phyloP scores from a whole-genome alignment of 2,797 vertebrate genomes.

The Enteromius treurensis region DNA sequence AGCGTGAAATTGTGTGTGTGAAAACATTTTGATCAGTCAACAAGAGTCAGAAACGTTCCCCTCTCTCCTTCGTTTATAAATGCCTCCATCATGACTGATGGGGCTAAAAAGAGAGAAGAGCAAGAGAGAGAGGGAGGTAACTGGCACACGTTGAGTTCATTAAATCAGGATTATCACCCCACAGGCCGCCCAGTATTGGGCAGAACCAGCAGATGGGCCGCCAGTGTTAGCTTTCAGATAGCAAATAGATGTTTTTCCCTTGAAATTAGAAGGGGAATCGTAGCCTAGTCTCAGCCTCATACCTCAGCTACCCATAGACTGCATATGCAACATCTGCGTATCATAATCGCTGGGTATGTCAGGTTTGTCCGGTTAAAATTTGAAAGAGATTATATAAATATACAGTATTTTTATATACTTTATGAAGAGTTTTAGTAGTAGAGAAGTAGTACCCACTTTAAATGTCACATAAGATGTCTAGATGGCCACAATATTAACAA shows the following conservation, averaged over 20 bases:
- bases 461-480: not conserved
- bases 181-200: slow-evolving; percentile 67
- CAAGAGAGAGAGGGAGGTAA: slow-evolving; percentile 64
- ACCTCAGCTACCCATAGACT: not conserved
- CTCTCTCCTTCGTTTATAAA: slow-evolving; percentile 55
- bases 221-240: not conserved
- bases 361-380: not conserved
- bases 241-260: slow-evolving; percentile 1
- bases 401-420: not conserved
- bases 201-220: slow-evolving; percentile 45
- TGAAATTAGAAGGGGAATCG: not conserved
- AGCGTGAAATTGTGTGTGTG: slow-evolving; percentile 80
- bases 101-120: slow-evolving; percentile 57
- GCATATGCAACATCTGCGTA: not conserved
- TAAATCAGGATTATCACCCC: slow-evolving; percentile 80
- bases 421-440: not conserved
- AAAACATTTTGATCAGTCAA: slow-evolving; percentile 75
- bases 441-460: not conserved
- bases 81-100: slow-evolving; percentile 62
- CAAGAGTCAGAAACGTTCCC: slow-evolving; percentile 70
- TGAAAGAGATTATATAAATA: not conserved
- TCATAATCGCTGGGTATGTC: not conserved
- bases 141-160: slow-evolving; percentile 75
- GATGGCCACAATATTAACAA: not conserved
- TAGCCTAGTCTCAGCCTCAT: not conserved